Evolutionary conservation across 1,140 invertebrate species (phyloP), one percentile per base, ranked within the genome.

Genomic region (Agrypnia vestita): DNA sequence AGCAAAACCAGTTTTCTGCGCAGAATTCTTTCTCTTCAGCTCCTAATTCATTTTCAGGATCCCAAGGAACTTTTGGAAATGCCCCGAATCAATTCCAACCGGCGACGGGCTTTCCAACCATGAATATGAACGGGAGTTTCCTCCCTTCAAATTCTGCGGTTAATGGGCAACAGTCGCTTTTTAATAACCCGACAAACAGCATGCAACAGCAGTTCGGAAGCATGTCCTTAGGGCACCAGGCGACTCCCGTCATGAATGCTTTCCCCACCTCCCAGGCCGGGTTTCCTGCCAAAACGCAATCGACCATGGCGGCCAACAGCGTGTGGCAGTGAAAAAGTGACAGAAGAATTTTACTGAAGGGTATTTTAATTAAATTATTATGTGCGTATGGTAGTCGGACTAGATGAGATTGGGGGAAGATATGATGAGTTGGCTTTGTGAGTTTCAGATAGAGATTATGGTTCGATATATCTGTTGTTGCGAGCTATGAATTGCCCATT

Each of bases 61-160:
- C 51, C 8, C 44, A 21, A 49, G 17, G 71, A 7, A 43, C 59
- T 21, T 71, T 77, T 46, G 71, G 19, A 3, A 53, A 19, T 25
- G 51, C 43, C 12, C 43, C 51, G 8, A 82, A 78, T 49, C 81
- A 80, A 61, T 80, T 80, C 67, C 21, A 11, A 8, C 78, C 73
- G 21, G n/a, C 46, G 13, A 17, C 75, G 0, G 55, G 62, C 7
- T 82, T 80, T 61, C 78, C 72, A 47, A 56, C 47, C 47, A 15
- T 75, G 0, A 82, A 81, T 49, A 55, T 79, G n/a, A 82, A 82
- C 51, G 81, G 81, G 4, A 62, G 49, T 8, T 82, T 82, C 69
- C 44, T 53, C 3, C 19, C 75, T 7, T 21, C 43, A 7, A 76
- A 76, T 51, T 0, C 44, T 8, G 55, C 55, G 17, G 13, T 21